A percentile compares a stretch with the other conserved stretches of the same genome.
Conservation (phyloP, 1,140 invertebrate genomes). For the Drosophila miranda region DNA sequence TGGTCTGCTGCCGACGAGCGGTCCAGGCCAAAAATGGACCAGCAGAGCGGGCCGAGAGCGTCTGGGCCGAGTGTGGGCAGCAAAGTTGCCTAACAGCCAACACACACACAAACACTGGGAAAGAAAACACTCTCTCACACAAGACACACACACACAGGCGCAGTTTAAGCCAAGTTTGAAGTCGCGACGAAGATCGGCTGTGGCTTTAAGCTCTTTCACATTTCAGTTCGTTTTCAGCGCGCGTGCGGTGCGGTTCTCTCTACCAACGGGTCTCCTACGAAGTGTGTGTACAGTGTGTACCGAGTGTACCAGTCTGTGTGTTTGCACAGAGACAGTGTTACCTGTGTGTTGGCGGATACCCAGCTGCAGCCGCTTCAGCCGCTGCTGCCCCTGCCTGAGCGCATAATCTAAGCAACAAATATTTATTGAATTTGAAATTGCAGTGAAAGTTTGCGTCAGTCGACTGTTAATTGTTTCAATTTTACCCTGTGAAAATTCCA, state of each 20-base stretch:
- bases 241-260: slow-evolving; percentile 79
- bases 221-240: slow-evolving; percentile 80
- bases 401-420: slow-evolving; percentile 15
- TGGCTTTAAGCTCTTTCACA: slow-evolving; percentile 42
- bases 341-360: slow-evolving; percentile 3
- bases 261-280: slow-evolving; percentile 45
- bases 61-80: slow-evolving; percentile 69
- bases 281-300: slow-evolving; percentile 25
- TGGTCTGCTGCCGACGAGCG: slow-evolving; percentile 39
- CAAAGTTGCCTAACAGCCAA: slow-evolving; percentile 77
- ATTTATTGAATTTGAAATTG: slow-evolving; percentile 40
- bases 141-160: slow-evolving; percentile 32
- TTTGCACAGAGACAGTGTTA: slow-evolving; percentile 15
- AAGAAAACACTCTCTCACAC: slow-evolving; percentile 21
- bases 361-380: no score
- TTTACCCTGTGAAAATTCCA: slow-evolving; percentile 72
- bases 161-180: slow-evolving; percentile 51
- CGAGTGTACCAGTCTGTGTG: slow-evolving; percentile 8
- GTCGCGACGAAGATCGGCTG: slow-evolving; percentile 55
- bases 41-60: slow-evolving; percentile 53
- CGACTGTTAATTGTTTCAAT: slow-evolving; percentile 47
- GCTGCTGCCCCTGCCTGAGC: background rate
- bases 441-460: slow-evolving; percentile 68
- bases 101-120: slow-evolving; percentile 19
- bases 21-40: slow-evolving; percentile 78